Percentiles rank a stretch among this genome's conserved stretches.
These are phyloP conservation scores for Mastigias papua DNA, from an alignment of 30 jellyfish, hydroid and myxozoan genomes.

Conservation along the genomic window DNA sequence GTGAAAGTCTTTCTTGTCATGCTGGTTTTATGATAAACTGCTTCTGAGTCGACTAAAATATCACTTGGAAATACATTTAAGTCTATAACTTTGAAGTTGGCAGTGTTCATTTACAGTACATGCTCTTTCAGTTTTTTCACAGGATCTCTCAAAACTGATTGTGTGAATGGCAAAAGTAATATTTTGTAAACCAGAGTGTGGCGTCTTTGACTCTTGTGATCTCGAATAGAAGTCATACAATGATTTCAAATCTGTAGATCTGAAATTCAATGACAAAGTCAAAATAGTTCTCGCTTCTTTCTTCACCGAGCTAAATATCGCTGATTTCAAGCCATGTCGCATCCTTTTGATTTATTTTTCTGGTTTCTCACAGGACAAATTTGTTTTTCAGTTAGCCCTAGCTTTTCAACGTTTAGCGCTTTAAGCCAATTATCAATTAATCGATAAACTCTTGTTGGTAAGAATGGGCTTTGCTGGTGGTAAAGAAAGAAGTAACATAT, in stretches of 20 bases:
- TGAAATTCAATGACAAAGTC: neutral
- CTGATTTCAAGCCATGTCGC: neutral
- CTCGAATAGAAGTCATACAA: neutral
- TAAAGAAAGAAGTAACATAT: neutral
- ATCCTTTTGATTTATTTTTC: neutral
- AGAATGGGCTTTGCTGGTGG: constrained; percentile 6
- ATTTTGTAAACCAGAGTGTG: neutral
- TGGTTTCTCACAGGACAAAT: neutral
- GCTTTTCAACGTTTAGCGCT: neutral
- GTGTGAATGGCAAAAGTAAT: neutral
- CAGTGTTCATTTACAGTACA: neutral
- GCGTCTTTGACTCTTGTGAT: neutral
- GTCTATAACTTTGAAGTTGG: neutral
- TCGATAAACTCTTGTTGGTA: neutral
- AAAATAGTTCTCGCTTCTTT: neutral
- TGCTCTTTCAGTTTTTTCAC: neutral
- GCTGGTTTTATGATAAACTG: no score
- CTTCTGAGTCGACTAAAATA: neutral
- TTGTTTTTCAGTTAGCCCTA: neutral
- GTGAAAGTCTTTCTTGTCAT: no score
- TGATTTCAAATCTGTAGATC: neutral
- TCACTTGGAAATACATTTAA: neutral
- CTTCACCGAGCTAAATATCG: neutral
- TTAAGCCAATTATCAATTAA: neutral
- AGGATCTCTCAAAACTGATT: neutral